A percentile compares a stretch with the other conserved stretches of the same genome.
phyloP scores from a whole-genome alignment of 2,797 vertebrate genomes.

The Lates japonicus region DNA sequence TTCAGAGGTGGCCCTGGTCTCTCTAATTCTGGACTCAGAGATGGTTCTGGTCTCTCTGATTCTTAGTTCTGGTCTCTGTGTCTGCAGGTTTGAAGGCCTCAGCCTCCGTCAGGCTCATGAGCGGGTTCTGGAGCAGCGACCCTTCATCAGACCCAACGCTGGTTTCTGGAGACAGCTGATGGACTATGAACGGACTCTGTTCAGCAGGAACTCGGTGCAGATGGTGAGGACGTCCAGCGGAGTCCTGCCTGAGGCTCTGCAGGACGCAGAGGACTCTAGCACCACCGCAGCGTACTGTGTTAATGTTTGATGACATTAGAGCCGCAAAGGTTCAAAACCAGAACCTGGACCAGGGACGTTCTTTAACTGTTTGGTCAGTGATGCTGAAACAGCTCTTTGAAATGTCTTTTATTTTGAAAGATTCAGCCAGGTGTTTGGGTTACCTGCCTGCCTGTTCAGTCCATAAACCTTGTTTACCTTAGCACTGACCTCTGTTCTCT shows the following conservation, averaged over 20 bases:
- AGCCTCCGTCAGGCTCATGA: constrained; percentile 72
- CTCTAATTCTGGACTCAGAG: background rate
- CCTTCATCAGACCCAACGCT: constrained; percentile 81
- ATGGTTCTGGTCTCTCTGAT: background rate
- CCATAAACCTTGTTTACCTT: too few species aligned
- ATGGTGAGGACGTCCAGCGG: constrained; percentile 72
- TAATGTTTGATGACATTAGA: constrained; percentile 58
- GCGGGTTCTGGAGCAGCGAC: constrained; percentile 68
- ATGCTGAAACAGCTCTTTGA: background rate
- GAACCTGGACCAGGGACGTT: background rate
- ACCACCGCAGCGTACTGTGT: constrained; percentile 38
- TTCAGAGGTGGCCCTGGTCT: background rate
- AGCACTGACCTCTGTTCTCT: background rate
- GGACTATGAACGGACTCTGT: constrained; percentile 74
- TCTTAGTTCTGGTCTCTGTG: constrained; percentile 16
- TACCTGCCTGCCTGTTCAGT: background rate
- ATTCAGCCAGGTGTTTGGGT: background rate
- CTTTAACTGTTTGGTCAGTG: background rate
- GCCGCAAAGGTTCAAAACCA: background rate
- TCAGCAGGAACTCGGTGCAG: constrained; percentile 62
- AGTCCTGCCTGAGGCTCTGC: constrained; percentile 71
- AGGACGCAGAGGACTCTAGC: constrained; percentile 9
- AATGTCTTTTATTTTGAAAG: background rate
- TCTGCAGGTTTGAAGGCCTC: constrained; percentile 61
- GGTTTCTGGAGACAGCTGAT: constrained; percentile 87